Evolutionary conservation across 2,888 invertebrate species (phyloP), one percentile per base, ranked within the genome.

Genomic region (Machimus rusticus): DNA sequence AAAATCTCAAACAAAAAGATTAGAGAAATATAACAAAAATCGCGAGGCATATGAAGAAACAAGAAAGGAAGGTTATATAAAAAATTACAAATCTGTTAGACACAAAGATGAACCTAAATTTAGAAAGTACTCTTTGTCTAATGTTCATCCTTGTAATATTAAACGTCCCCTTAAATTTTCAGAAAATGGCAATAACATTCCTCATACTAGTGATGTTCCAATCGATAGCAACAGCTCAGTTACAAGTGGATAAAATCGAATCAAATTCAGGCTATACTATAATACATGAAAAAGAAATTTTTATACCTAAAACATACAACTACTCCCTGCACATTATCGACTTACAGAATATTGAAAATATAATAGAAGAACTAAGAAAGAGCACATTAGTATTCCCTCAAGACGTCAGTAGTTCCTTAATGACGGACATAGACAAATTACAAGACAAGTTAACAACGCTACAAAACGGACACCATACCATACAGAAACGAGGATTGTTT

Each of bases 401-500:
- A 43, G 14, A 43, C 12, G 2, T 43, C 12, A 12, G 43, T 43
- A 2, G 43, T 43, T 12, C 43, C 12, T 43, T 43, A 43, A 43
- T 12, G 43, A 43, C 14, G 12, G 43, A 43, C 14, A 43, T 43
- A 1, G 43, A 43, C 1, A 43, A 43, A 43, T 1, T n/a, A n/a
- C n/a, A n/a, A n/a, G n/a, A n/a, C n/a, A n/a, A n/a, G 12, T 43
- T 43, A 12, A 43, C 14, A 43, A 43, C 43, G 1, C 5, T 84
- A 84, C 3, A 34, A 14, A 66, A 84, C 23, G 82, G 57, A 82
- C 78, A 87, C 86, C 86, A 88, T 57, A 87, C 87, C 55, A 84
- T 86, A 79, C 43, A 39, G 55, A 88, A 88, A 86, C 82, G 87
- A 74, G 87, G 88, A 85, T 43, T 88, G 43, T 23, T 88, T 46